Evolutionary conservation across 2,888 invertebrate species (phyloP).

Genomic region (Sphaerophoria taeniata): DNA sequence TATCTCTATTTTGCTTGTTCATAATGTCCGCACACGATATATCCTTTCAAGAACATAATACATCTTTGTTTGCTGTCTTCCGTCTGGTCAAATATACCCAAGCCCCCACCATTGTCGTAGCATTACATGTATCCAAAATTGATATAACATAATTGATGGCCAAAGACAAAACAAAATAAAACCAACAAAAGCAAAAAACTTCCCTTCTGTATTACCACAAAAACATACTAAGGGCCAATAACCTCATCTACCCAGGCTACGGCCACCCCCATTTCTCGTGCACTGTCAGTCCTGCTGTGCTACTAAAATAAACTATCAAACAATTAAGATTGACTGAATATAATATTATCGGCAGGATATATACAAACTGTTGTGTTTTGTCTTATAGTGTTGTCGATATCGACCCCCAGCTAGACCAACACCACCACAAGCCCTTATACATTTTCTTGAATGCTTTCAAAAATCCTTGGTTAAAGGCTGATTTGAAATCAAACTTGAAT

Average conservation of each 20-base stretch:
- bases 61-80: slow-evolving; percentile 40
- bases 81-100: slow-evolving; percentile 50
- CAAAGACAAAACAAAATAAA: slow-evolving; percentile 15
- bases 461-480: neutral
- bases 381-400: slow-evolving; percentile 21
- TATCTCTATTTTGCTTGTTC: neutral
- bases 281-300: neutral
- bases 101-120: neutral
- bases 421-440: neutral
- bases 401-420: neutral
- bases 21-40: slow-evolving; percentile 4
- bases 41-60: slow-evolving; percentile 38
- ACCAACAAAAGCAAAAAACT: slow-evolving; percentile 22
- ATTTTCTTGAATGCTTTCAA: neutral
- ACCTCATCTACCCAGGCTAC: neutral
- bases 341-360: slow-evolving; percentile 57
- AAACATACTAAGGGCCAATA: slow-evolving; percentile 19
- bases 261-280: neutral
- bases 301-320: slow-evolving; percentile 63
- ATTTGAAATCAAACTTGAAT: neutral
- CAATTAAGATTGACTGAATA: slow-evolving; percentile 73
- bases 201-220: slow-evolving; percentile 37
- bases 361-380: slow-evolving; percentile 38
- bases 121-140: slow-evolving; percentile 25
- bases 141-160: slow-evolving; percentile 34